Conservation (phyloP, 2,113 vertebrate genomes). For the Podarcis muralis region DNA sequence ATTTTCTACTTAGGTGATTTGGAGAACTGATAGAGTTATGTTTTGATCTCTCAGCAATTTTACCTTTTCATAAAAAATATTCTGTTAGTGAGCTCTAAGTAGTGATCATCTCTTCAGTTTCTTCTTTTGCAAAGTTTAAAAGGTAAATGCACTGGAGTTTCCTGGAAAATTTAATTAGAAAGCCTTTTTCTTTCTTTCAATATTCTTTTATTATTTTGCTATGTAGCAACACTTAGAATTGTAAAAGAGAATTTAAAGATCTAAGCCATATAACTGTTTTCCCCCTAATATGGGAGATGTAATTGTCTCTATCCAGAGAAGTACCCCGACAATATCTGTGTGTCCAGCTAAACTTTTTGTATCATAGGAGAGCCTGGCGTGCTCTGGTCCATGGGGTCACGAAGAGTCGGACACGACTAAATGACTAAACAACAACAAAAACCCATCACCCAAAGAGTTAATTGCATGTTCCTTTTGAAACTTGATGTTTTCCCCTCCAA, state of each 20-base stretch:
- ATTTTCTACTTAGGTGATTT: not conserved
- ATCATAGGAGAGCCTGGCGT: too few relatives aligned
- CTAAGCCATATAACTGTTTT: not conserved
- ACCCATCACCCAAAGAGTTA: not conserved
- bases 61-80: not conserved
- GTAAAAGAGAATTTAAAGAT: not conserved
- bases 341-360: not conserved
- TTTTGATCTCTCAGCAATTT: not conserved
- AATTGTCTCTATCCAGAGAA: not conserved
- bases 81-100: not conserved
- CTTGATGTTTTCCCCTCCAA: not conserved
- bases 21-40: not conserved
- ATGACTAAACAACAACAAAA: too few relatives aligned
- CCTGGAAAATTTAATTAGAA: not conserved
- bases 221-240: not conserved
- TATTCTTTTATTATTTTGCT: not conserved
- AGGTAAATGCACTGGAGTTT: not conserved
- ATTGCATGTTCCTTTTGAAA: not conserved
- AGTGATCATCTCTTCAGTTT: not conserved
- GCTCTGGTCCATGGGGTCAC: too few relatives aligned
- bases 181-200: not conserved
- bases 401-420: too few relatives aligned
- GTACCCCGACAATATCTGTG: not conserved
- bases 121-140: not conserved
- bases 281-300: not conserved